These are phyloP conservation scores for Megastigmus dorsalis DNA, from an alignment of 2,888 invertebrate species.

Conservation along the genomic window DNA sequence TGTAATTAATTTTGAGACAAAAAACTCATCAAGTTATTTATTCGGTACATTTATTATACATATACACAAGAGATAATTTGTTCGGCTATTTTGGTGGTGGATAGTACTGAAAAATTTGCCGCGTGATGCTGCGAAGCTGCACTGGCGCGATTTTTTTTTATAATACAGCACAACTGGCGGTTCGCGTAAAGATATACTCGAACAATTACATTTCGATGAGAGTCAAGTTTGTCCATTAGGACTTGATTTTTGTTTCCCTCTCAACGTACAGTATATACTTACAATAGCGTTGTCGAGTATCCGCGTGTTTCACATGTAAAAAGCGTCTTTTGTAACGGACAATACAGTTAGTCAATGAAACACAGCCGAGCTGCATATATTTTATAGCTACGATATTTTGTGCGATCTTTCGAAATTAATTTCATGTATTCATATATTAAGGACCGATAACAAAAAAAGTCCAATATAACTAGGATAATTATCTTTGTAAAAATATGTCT, in stretches of 20 bases:
- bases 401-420: background rate
- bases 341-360: background rate
- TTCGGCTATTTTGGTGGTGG: conserved; percentile 15
- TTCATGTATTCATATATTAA: no score
- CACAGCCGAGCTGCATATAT: background rate
- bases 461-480: no score
- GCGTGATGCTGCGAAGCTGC: background rate
- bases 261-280: background rate
- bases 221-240: background rate
- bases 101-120: conserved; percentile 8
- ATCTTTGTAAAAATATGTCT: no score
- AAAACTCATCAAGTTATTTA: conserved; percentile 24
- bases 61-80: conserved; percentile 8
- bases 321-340: background rate
- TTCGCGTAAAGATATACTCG: no score
- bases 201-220: no score
- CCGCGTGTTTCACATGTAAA: background rate
- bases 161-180: background rate
- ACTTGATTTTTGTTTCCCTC: background rate
- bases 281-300: background rate
- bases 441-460: no score
- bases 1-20: no score
- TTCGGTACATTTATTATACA: conserved; percentile 35
- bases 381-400: background rate
- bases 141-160: background rate